Percentiles rank a stretch among this genome's conserved stretches.
phyloP scores from a whole-genome alignment of 2,113 vertebrate species.

The Ranitomeya variabilis region DNA sequence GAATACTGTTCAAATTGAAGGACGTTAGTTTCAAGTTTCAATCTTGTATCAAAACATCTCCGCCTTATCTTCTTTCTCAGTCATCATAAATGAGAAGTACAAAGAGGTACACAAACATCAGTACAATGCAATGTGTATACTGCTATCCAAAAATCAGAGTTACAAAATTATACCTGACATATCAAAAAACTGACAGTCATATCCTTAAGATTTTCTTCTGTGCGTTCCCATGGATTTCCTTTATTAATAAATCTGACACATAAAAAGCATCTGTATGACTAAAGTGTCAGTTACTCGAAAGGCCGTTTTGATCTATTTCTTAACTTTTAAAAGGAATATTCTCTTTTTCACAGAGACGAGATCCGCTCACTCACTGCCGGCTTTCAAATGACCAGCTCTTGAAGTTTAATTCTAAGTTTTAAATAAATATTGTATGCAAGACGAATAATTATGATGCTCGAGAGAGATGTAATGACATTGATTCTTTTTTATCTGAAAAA shows the following conservation, averaged over 20 bases:
- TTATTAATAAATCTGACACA: constrained; percentile 99
- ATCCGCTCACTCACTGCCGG: constrained; percentile 87
- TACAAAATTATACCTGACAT: constrained; percentile 96
- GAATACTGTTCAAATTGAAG: constrained; percentile 81
- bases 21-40: constrained; percentile 82
- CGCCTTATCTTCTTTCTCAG: constrained; percentile 75
- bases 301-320: constrained; percentile 92
- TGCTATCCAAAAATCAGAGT: constrained; percentile 91
- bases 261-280: constrained; percentile 94
- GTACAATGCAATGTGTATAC: constrained; percentile 77
- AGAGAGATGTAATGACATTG: constrained; percentile 81
- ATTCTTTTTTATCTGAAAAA: constrained; percentile 84
- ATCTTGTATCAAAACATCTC: constrained; percentile 81
- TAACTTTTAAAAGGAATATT: constrained; percentile 96
- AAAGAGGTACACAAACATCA: constrained; percentile 83
- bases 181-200: constrained; percentile 86
- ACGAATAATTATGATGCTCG: constrained; percentile 85
- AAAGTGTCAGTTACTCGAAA: constrained; percentile 97
- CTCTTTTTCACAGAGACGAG: constrained; percentile 93
- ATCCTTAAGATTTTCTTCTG: constrained; percentile 77
- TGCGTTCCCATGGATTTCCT: constrained; percentile 87
- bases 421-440: constrained; percentile 98
- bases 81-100: constrained; percentile 79
- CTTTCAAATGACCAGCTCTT: constrained; percentile 94
- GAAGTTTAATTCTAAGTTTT: constrained; percentile 88